Evolutionary conservation across 92 coral and sea anemone species (phyloP).

Genomic region (Zoanthus sociatus): DNA sequence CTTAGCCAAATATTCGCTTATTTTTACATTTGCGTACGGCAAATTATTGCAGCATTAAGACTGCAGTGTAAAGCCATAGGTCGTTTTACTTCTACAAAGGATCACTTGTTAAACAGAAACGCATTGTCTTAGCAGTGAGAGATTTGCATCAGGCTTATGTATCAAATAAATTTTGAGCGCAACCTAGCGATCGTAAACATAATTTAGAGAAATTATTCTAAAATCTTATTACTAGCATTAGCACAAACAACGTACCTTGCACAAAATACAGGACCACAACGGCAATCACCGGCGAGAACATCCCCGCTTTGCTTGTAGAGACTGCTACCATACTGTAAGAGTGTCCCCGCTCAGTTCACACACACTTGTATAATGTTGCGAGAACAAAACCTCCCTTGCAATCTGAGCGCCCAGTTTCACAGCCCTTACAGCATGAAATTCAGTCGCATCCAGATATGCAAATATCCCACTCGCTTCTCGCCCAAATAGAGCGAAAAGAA

Average conservation of each 20-base stretch:
- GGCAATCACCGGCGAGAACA: conserved; percentile 10
- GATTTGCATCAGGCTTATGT: neutral
- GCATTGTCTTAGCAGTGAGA: conserved; percentile 32
- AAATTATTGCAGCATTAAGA: neutral
- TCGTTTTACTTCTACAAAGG: neutral
- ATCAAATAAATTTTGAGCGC: neutral
- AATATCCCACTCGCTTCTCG: conserved; percentile 36
- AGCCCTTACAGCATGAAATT: conserved; percentile 46
- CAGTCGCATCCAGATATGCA: conserved; percentile 47
- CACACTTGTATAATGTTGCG: conserved; percentile 16
- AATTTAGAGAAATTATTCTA: neutral
- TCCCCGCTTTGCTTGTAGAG: conserved; percentile 12
- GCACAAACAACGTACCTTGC: conserved; percentile 13
- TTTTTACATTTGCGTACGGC: neutral
- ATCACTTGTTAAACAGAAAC: conserved; percentile 20
- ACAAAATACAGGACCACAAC: conserved; percentile 30
- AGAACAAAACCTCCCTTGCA: conserved; percentile 43
- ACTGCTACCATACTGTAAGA: conserved; percentile 42
- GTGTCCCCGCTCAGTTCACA: conserved; percentile 17
- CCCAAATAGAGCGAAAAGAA: conserved; percentile 54
- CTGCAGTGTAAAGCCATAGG: neutral
- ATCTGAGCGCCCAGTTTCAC: conserved; percentile 46
- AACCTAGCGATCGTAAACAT: neutral
- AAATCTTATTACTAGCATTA: too few species aligned
- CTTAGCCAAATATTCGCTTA: neutral